phyloP scores from a whole-genome alignment of 2,888 invertebrate species.

The Spialia ferax region DNA sequence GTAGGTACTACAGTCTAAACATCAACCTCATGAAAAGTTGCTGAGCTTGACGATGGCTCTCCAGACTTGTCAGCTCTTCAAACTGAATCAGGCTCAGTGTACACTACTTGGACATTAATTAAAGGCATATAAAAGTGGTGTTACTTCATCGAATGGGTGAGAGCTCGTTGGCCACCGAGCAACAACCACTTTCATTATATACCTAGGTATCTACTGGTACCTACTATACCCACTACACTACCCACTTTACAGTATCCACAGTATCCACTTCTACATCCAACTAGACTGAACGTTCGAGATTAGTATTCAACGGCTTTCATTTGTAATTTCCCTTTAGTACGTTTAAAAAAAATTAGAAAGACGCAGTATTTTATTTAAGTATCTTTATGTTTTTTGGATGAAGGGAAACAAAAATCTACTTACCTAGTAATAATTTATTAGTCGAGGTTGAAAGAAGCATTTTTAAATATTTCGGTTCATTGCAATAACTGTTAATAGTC shows the following conservation, averaged over 20 bases:
- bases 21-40: constrained; percentile 18
- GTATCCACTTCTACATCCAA: not conserved
- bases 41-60: constrained; percentile 36
- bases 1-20: not conserved
- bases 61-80: constrained; percentile 25
- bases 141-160: constrained; percentile 37
- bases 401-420: no score
- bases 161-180: constrained; percentile 32
- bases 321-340: not conserved
- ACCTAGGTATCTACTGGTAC: no score
- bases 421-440: not conserved
- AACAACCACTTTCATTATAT: constrained; percentile 4
- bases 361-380: not conserved
- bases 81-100: constrained; percentile 27
- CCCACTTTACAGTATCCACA: not conserved
- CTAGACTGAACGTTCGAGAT: constrained; percentile 1
- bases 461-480: not conserved
- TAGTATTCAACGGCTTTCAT: constrained; percentile 9
- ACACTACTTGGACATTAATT: constrained; percentile 38
- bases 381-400: not conserved
- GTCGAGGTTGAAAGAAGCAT: no score
- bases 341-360: not conserved
- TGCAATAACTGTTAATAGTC: no score
- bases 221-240: no score
- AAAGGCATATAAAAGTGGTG: constrained; percentile 29